Base-by-base conservation (phyloP, 2,113 vertebrate genomes). In the Panurus biarmicus region DNA sequence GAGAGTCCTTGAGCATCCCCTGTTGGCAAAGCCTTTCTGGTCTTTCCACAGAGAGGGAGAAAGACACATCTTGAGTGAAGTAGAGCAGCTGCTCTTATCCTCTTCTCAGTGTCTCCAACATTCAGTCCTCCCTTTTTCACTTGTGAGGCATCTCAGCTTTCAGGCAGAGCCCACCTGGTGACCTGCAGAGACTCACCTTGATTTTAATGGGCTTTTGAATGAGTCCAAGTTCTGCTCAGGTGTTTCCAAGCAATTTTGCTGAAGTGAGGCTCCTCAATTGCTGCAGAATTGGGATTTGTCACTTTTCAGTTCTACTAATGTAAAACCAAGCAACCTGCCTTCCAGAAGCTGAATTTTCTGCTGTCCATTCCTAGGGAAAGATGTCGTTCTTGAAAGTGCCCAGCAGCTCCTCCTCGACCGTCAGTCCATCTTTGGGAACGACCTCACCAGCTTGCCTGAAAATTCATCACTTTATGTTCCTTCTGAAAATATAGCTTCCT, bases 401-500 rank as follows among this genome's bases (percentile, higher is more conserved):
- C 96, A 89, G 91, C 94, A 80, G 81, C 71, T 95, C 86, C 94
- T 95, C 44, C 6, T 77, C 0, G 94, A 85, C 28, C 87, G 85
- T 48, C 95, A 89, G 91, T 56, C 95, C 23, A 3, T 83, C 90
- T 94, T 96, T 91, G 90, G 90, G 72, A 94, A 86, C 0, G 96
- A 96, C 66, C 79, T 94, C 75, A 48, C 91, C 87, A 94, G 84
- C 82, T 66, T 96, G 72, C 87, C 96, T 66, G 93, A 95, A 73
- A 96, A 44, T 64, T 90, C 94, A 14, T 87, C 90, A 0, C 95
- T 97, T 26, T 97, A 91, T 33, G 82, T 92, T 87, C 73, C 94
- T 58, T 21, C 96, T 58, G 96, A 95, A 72, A 95, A 67, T 9
- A 53, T 73, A 44, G 74, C 88, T 90, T 77, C 97, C 56, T 97